phyloP scores from a whole-genome alignment of 2,113 vertebrate genomes.

The Vombatus ursinus region DNA sequence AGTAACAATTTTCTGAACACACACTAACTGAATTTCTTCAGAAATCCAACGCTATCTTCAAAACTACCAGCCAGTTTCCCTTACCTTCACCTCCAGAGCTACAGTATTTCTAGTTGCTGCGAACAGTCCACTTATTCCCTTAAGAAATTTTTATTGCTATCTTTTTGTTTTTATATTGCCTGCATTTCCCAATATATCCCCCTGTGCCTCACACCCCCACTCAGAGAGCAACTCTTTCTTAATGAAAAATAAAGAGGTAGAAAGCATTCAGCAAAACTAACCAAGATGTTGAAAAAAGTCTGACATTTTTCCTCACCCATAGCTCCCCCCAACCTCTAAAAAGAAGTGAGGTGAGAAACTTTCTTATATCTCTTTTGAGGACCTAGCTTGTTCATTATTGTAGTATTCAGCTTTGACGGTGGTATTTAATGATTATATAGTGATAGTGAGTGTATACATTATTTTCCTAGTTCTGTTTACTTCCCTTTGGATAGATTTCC shows the following conservation, averaged over 20 bases:
- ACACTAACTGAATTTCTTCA: neutral
- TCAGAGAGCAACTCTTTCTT: neutral
- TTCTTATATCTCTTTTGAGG: neutral
- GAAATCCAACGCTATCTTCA: neutral
- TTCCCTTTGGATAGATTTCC: neutral
- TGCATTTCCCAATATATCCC: neutral
- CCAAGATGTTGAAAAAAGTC: neutral
- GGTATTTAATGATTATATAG: rapidly evolving
- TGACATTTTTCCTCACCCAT: neutral
- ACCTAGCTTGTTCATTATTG: neutral
- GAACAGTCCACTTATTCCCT: neutral
- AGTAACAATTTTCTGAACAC: neutral
- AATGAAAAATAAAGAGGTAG: neutral
- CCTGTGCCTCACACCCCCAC: neutral
- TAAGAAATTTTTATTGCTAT: neutral
- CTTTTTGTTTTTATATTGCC: neutral
- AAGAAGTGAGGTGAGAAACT: neutral
- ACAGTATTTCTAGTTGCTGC: neutral
- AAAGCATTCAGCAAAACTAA: neutral
- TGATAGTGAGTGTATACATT: neutral
- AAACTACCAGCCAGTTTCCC: neutral
- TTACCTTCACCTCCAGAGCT: neutral
- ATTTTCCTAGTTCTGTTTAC: neutral
- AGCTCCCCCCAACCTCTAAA: neutral
- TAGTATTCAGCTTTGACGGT: neutral